Conservation (phyloP, 2,797 vertebrate species). For the Poeciliopsis gracilis region DNA sequence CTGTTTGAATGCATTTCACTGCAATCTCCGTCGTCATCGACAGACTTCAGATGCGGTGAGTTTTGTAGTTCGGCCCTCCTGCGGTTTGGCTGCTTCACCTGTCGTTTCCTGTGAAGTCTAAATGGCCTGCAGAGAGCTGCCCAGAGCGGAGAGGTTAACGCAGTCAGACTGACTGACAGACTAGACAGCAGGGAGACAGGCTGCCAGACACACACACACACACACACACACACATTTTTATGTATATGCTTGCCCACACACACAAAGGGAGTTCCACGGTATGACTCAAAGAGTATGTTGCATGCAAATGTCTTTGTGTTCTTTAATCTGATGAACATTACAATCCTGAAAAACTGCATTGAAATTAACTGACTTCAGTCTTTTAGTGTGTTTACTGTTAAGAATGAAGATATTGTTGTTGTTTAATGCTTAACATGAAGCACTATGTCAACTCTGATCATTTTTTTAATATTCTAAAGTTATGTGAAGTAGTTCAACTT, state of each 20-base stretch:
- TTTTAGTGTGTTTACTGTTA: constrained; percentile 1
- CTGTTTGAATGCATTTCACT: constrained; percentile 2
- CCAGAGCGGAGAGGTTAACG: constrained; percentile 40
- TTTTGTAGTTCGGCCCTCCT: background rate
- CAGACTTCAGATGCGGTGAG: background rate
- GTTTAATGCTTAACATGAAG: background rate
- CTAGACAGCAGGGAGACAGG: constrained; percentile 59
- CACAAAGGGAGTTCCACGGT: constrained; percentile 62
- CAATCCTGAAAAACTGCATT: constrained; percentile 10
- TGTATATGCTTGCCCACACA: background rate
- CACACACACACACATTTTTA: constrained; percentile 27
- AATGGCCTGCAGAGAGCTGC: constrained; percentile 28
- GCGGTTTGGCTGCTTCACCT: background rate
- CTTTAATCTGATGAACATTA: constrained; percentile 35
- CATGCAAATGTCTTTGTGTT: constrained; percentile 39
- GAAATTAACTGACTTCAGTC: background rate
- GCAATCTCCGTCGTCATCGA: background rate
- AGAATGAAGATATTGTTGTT: background rate
- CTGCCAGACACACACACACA: constrained; percentile 31
- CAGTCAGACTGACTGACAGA: constrained; percentile 65
- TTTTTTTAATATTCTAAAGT: background rate
- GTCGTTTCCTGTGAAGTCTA: constrained; percentile 47
- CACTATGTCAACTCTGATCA: background rate
- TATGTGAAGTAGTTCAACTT: background rate
- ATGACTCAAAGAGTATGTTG: constrained; percentile 56